Evolutionary conservation across 2,113 vertebrate genomes (phyloP), one percentile per base, ranked within the genome.

Genomic region (Malurus alboscapulatus): DNA sequence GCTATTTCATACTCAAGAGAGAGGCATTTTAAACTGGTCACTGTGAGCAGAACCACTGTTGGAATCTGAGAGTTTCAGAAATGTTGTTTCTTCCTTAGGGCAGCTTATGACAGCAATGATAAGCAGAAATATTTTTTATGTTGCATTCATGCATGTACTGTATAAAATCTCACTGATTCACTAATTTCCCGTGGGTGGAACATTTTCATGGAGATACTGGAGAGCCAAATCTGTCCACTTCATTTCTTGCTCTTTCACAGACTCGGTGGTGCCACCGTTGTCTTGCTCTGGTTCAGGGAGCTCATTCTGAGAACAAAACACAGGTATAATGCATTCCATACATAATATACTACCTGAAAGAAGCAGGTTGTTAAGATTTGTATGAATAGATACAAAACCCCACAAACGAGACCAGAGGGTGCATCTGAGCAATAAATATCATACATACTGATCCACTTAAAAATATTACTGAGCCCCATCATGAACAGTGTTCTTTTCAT

Each of bases 191-290:
- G 97, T 93, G 62, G 97, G 98, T 3, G 99, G 99, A 7, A 99
- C 98, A 0, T 99, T 99, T 97, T 99, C 99, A 32, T 99, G 99
- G 66, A 99, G 98, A 88, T 98, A 99, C 91, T 99, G 99, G 36
- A 99, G 96, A 58, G 99, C 98, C 63, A 99, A 94, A 95, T 99
- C 99, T 10, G 99, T 98, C 99, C 99, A 99, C 97, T 99, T 99
- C 99, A 99, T 99, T 96, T 99, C 99, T 93, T 99, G 99, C 77
- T 99, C 99, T 92, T 99, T 99, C 77, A 99, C 98, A 3, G 99
- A 99, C 94, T 99, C 99, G 0, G 99, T 99, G 69, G 98, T 99
- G 88, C 99, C 99, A 2, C 99, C 99, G 1, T 99, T 99, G 97
- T 99, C 99, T 96, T 99, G 99, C 84, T 99, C 99, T 42, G 99